These are phyloP conservation scores for Oopsacas minuta DNA, from an alignment of 37 sponge, comb jelly and placozoan genomes.

Conservation along the genomic window DNA sequence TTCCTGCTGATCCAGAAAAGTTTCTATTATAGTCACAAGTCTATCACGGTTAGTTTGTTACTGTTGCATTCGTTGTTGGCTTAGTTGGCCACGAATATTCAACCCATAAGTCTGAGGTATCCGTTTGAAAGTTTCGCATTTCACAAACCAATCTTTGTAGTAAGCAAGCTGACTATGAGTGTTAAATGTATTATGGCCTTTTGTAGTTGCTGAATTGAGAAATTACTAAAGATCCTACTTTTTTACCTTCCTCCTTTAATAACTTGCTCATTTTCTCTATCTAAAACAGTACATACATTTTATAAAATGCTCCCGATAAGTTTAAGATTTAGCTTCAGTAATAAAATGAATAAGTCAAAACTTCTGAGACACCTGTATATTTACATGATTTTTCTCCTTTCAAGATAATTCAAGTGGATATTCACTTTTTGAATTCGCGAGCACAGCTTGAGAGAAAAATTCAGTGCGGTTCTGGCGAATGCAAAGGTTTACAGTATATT, in stretches of 20 bases:
- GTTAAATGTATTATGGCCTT: conserved; percentile 10
- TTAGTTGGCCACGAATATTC: conserved; percentile 10
- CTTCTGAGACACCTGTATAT: too few species aligned
- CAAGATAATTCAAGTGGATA: too few species aligned
- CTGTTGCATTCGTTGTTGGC: conserved; percentile 4
- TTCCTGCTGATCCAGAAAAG: neutral
- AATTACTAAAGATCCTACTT: neutral
- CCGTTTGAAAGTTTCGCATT: neutral
- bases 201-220: neutral
- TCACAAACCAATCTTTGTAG: neutral
- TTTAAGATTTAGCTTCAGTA: too few species aligned
- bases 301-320: too few species aligned
- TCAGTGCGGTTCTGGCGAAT: too few species aligned
- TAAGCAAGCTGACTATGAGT: conserved; percentile 17
- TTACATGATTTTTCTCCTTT: too few species aligned
- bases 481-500: too few species aligned
- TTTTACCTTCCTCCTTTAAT: neutral
- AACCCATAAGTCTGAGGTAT: conserved; percentile 13
- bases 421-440: too few species aligned
- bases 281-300: too few species aligned
- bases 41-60: conserved; percentile 11
- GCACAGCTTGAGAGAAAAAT: too few species aligned
- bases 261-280: neutral
- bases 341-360: too few species aligned
- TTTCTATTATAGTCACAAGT: neutral